Conservation (phyloP, 2,797 vertebrate genomes). For the Odontamblyopus lacepedii region DNA sequence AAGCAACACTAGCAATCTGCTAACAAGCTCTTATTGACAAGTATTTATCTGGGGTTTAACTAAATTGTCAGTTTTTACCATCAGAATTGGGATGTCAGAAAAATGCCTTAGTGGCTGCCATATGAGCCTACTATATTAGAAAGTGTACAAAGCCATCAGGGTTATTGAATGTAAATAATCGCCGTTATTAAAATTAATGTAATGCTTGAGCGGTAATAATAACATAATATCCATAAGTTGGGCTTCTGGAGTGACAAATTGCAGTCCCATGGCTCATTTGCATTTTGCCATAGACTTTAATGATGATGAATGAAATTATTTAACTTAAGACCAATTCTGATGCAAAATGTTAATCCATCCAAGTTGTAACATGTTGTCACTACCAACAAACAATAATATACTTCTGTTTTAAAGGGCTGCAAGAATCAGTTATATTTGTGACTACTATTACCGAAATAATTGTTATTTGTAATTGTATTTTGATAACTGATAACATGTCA, state of each 20-base stretch:
- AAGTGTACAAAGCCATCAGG: neutral
- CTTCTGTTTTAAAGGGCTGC: too few species aligned
- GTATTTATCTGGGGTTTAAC: neutral
- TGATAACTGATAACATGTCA: too few species aligned
- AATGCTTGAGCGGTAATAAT: neutral
- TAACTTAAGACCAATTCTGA: neutral
- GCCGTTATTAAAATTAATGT: neutral
- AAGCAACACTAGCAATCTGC: neutral
- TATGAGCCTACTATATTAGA: neutral
- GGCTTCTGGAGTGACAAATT: slow-evolving; percentile 5
- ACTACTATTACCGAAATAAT: too few species aligned
- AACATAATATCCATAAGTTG: slow-evolving; percentile 5
- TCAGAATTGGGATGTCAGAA: neutral
- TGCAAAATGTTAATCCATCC: neutral
- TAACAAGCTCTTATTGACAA: neutral
- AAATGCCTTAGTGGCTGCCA: neutral
- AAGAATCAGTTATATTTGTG: too few species aligned
- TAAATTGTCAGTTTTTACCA: neutral
- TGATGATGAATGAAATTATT: slow-evolving; percentile 8
- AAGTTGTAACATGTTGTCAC: neutral
- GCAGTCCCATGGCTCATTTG: slow-evolving; percentile 4
- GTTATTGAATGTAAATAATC: neutral
- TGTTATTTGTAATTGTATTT: too few species aligned
- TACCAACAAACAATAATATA: neutral
- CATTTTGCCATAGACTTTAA: neutral